These are phyloP conservation scores for Drosophila neonasuta DNA, from an alignment of 2,888 invertebrate species.

Conservation along the genomic window DNA sequence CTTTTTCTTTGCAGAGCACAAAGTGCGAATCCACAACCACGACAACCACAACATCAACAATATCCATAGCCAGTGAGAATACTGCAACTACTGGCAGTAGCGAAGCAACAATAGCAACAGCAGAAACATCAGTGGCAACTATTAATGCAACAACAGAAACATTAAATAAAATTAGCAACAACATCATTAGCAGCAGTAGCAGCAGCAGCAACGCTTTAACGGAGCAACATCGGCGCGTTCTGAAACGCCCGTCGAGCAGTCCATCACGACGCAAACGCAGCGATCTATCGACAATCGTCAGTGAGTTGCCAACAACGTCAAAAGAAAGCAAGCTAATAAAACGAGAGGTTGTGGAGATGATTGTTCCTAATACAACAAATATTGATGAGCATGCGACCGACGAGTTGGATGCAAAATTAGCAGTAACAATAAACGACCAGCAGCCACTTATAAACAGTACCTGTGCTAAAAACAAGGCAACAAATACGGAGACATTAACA, in stretches of 20 bases:
- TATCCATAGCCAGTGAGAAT: conserved; percentile 19
- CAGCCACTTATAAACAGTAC: conserved; percentile 80
- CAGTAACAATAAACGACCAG: conserved; percentile 31
- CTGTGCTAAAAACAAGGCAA: conserved; percentile 79
- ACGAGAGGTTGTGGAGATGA: conserved; percentile 50
- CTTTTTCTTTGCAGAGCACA: conserved; percentile 58
- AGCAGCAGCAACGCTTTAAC: conserved; percentile 49
- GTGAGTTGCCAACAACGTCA: conserved; percentile 54
- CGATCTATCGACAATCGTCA: conserved; percentile 30
- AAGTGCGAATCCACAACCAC: conserved; percentile 59
- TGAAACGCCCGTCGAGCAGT: conserved; percentile 72
- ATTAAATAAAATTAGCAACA: conserved; percentile 39
- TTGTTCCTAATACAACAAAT: conserved; percentile 61
- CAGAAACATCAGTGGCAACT: conserved; percentile 28
- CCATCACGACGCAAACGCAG: conserved; percentile 61
- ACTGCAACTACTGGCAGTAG: not conserved
- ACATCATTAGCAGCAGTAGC: conserved; percentile 36
- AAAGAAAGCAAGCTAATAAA: conserved; percentile 71
- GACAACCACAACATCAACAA: conserved; percentile 39
- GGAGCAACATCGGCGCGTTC: conserved; percentile 67
- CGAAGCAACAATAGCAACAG: conserved; percentile 31
- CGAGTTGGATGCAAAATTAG: conserved; percentile 2
- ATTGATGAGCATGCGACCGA: conserved; percentile 52
- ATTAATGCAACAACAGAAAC: conserved; percentile 39
- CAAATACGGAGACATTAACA: conserved; percentile 49